phyloP scores from a whole-genome alignment of 2,888 invertebrate species.

The Agriotes lineatus region DNA sequence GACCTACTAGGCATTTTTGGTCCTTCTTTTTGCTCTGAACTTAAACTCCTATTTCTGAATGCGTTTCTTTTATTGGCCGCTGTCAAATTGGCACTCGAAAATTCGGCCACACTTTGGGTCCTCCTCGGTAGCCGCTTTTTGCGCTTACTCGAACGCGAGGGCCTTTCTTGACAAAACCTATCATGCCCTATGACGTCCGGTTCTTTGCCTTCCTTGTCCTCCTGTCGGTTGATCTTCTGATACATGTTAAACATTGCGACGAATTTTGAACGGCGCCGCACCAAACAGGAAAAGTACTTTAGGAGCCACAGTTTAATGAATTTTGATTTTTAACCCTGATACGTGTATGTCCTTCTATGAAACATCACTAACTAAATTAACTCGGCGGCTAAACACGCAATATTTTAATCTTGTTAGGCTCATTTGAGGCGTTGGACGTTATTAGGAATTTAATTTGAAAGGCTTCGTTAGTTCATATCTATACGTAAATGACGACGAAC shows the following conservation, averaged over 20 bases:
- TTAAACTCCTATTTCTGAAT: conserved; percentile 74
- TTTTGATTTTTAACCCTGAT: neutral
- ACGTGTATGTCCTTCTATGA: neutral
- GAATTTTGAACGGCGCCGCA: neutral
- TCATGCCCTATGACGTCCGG: conserved; percentile 84
- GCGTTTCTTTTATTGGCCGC: conserved; percentile 76
- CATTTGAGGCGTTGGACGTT: neutral
- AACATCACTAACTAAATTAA: conserved; percentile 19
- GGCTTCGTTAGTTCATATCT: neutral
- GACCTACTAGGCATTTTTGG: conserved; percentile 61
- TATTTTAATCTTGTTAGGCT: conserved; percentile 18
- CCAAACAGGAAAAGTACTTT: neutral
- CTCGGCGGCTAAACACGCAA: neutral
- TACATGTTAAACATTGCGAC: conserved; percentile 81
- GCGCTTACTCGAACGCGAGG: conserved; percentile 69
- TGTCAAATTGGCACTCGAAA: conserved; percentile 73
- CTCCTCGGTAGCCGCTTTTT: conserved; percentile 73
- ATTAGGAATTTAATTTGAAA: neutral
- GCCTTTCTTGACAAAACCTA: conserved; percentile 80
- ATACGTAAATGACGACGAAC: too few species aligned
- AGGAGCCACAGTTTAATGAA: conserved; percentile 6
- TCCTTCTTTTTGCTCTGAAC: conserved; percentile 72
- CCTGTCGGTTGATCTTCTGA: conserved; percentile 75
- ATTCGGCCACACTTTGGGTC: conserved; percentile 78
- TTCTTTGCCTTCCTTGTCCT: conserved; percentile 68